Conservation (phyloP, 2,888 invertebrate genomes). For the Tribolium freemani region DNA sequence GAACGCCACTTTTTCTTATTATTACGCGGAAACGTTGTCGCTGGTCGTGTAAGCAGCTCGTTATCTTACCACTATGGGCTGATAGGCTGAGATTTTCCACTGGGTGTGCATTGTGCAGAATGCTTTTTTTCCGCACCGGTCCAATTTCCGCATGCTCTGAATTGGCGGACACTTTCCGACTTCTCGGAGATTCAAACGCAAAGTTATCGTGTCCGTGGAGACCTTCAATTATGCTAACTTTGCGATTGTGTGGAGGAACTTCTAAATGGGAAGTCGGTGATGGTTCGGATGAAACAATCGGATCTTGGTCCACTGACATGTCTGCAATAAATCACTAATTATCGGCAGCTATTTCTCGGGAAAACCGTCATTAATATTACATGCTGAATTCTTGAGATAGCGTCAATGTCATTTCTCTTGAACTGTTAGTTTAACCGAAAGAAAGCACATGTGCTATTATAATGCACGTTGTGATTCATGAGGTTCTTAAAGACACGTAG, state of each 20-base stretch:
- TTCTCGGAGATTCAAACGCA: conserved; percentile 72
- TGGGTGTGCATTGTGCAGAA: conserved; percentile 71
- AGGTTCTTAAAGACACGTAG: conserved; percentile 9
- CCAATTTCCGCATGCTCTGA: conserved; percentile 74
- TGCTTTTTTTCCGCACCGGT: conserved; percentile 80
- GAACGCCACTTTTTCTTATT: not conserved
- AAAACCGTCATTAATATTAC: conserved; percentile 19
- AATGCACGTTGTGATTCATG: conserved; percentile 18
- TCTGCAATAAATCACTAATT: conserved; percentile 20
- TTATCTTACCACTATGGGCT: conserved; percentile 43
- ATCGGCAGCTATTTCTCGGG: not conserved
- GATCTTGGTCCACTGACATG: conserved; percentile 49
- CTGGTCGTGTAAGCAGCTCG: not conserved
- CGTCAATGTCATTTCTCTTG: conserved; percentile 8
- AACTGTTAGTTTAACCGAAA: not conserved
- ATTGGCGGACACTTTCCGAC: conserved; percentile 63
- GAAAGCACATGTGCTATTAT: conserved; percentile 5
- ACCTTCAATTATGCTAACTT: conserved; percentile 48
- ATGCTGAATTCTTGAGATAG: not conserved
- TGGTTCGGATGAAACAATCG: conserved; percentile 44
- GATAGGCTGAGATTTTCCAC: conserved; percentile 46
- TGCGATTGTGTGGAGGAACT: conserved; percentile 37
- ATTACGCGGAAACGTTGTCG: not conserved
- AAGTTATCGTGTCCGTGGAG: conserved; percentile 75
- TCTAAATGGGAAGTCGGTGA: conserved; percentile 46